Evolutionary conservation across 2,113 vertebrate species (phyloP), one percentile per base, ranked within the genome.

Genomic region (human (Homo sapiens)): DNA sequence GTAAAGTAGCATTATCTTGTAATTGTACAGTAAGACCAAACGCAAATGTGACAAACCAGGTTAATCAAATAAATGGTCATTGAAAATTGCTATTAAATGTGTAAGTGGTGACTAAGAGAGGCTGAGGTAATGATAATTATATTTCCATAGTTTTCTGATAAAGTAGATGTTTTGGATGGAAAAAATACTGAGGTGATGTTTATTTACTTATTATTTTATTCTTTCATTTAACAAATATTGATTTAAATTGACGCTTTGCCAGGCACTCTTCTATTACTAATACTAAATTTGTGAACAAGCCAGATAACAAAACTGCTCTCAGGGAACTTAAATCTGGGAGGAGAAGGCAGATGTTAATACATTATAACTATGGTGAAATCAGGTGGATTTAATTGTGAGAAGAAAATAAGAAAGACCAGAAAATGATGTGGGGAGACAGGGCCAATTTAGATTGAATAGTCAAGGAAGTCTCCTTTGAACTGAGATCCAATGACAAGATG

Each of bases 1-100:
- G 96, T 85, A 55, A 93, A 92, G 94, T 94, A 85, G 30, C 86
- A 84, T 96, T 57, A 81, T 92, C 27, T 95, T 90, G 14, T 78
- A 88, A 38, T 70, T 70, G 32, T 86, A 40, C 7, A 76, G 48
- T 50, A 27, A 94, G 22, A 72, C 38, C 35, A 92, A 83, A 92
- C 11, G 92, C 5, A 73, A 96, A 66, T 72, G 16, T 85, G 73
- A 80, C 30, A 64, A 81, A 96, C 57, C 14, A 79, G 35, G 11
- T 61, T 89, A 90, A 94, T 48, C 0, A 16, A 86, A 81, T 82
- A 76, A 79, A 12, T 52, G 45, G 32, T 64, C 40, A 94, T 14
- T 88, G 40, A 64, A 92, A 93, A 6, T 93, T 93, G 79, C 52
- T 93, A 76, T 76, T 48, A 50, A 13, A 78, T 70, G 16, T 11